Conservation (phyloP, 2,113 vertebrate genomes). For the Gymnogyps californianus region DNA sequence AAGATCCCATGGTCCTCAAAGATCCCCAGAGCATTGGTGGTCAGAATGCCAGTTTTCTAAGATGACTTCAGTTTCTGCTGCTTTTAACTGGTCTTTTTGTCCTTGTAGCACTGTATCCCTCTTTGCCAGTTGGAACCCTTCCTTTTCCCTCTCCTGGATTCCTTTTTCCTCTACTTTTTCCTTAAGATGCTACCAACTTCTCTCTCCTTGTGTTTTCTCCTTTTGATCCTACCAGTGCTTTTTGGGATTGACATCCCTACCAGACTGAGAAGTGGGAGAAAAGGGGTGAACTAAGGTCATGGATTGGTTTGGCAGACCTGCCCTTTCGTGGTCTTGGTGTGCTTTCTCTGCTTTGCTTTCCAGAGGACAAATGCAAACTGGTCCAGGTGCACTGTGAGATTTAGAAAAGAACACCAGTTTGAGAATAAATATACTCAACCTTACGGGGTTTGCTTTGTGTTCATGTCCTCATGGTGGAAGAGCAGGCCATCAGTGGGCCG, state of each 20-base stretch:
- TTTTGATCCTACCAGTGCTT: not conserved
- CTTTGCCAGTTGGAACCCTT: not conserved
- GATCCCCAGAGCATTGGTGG: not conserved
- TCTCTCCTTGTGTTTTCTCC: not conserved
- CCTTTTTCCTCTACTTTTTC: not conserved
- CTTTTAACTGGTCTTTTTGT: slow-evolving; percentile 34
- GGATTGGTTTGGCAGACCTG: not conserved
- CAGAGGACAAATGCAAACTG: not conserved
- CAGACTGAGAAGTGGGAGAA: not conserved
- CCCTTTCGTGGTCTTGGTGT: not conserved
- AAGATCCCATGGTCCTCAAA: not conserved
- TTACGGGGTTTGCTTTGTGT: not conserved
- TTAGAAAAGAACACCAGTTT: not conserved
- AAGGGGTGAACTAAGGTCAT: not conserved
- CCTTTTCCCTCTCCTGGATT: not conserved
- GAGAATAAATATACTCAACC: not conserved
- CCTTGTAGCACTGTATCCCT: not conserved
- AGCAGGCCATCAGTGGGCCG: not conserved
- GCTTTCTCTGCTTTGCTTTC: not conserved
- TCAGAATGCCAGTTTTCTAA: not conserved
- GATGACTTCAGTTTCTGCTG: not conserved
- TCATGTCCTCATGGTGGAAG: not conserved
- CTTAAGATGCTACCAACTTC: not conserved
- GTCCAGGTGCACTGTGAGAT: not conserved
- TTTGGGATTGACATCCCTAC: slow-evolving; percentile 2